These are phyloP conservation scores for Tenebrosternarchus preto DNA, from an alignment of 2,113 vertebrate genomes.

Conservation along the genomic window DNA sequence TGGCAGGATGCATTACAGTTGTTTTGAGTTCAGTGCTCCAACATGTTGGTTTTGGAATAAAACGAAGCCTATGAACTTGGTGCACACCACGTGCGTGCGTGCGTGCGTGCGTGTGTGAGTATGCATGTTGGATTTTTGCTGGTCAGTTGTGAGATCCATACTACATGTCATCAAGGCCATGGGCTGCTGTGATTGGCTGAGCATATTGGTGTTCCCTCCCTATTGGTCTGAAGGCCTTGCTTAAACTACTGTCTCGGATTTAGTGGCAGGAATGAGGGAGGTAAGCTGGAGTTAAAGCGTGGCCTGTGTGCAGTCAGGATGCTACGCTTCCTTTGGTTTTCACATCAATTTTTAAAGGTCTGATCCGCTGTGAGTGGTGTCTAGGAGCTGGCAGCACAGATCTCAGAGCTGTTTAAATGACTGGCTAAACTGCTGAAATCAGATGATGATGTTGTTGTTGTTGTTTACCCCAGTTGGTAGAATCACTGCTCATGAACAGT, in stretches of 20 bases:
- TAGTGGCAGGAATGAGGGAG: neutral
- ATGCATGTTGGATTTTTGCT: too few relatives aligned
- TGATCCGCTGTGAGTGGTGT: neutral
- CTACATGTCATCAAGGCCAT: constrained; percentile 7
- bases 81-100: neutral
- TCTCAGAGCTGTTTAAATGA: neutral
- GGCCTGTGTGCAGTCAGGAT: neutral
- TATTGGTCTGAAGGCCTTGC: neutral
- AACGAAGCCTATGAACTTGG: neutral
- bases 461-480: neutral
- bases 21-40: neutral
- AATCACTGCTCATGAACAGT: neutral
- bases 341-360: neutral
- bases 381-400: neutral
- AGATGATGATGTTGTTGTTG: neutral
- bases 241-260: neutral
- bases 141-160: neutral
- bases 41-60: neutral
- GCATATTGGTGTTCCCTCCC: neutral
- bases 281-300: neutral
- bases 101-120: neutral
- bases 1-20: neutral
- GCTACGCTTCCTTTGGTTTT: neutral
- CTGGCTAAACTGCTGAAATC: neutral
- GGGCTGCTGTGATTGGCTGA: constrained; percentile 27